Evolutionary conservation across 1,140 invertebrate genomes (phyloP).

Genomic region (Goniozus legneri): DNA sequence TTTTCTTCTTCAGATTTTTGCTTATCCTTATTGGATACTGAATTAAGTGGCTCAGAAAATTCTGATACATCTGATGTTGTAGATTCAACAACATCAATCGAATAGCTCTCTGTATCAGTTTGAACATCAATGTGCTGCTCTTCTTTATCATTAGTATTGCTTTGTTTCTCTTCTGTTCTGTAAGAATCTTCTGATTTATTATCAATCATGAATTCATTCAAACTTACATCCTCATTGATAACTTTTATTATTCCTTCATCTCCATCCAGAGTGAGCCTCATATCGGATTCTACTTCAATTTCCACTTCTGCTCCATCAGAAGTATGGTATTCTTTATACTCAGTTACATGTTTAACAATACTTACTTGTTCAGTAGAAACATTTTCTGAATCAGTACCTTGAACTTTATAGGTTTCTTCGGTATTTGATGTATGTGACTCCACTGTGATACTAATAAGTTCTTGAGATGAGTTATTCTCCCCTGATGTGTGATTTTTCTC

Average conservation of each 20-base stretch:
- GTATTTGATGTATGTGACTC: neutral
- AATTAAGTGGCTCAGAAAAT: constrained; percentile 1
- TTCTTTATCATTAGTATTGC: constrained; percentile 19
- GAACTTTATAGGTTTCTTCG: neutral
- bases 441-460: too few species aligned
- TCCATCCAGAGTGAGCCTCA: neutral
- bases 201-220: too few species aligned
- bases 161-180: constrained; percentile 11
- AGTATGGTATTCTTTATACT: neutral
- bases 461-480: too few species aligned
- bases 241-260: neutral
- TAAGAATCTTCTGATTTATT: neutral
- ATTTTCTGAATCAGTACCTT: neutral
- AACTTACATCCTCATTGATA: neutral
- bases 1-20: constrained; percentile 8
- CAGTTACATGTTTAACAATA: neutral
- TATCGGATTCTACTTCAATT: neutral
- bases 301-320: neutral
- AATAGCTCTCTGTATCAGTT: constrained; percentile 27
- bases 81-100: constrained; percentile 32
- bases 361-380: neutral
- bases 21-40: constrained; percentile 21
- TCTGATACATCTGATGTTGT: constrained; percentile 35
- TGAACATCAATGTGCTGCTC: constrained; percentile 14
- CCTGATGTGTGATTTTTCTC: too few species aligned